Evolutionary conservation across 53 echinoderm and acorn worm species (phyloP), one percentile per base, ranked within the genome.

Genomic region (Echinarachnius parma): DNA sequence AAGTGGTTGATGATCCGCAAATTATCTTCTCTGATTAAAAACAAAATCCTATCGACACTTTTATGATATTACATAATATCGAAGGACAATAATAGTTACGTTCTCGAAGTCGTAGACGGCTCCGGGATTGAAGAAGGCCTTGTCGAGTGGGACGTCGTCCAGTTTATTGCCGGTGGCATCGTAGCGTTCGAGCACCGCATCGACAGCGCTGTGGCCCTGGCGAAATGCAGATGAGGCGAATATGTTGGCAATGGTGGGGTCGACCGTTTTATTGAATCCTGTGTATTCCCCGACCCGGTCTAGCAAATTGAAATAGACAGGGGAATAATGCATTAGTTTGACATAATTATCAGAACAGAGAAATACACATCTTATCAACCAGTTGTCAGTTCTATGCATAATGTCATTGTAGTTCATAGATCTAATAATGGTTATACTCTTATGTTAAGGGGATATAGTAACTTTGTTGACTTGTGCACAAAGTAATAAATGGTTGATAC

Each of bases 181-280:
- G 32, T 56, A 72, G 0, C 93, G 82, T 10, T 59, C 29, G 30
- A 93, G 57, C 0, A 57, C 47, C 9, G 55, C 23, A 31, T 76
- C 79, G 11, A 93, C 80, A 35, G 75, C 56, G 19, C 85, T 85
- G 52, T 93, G 93, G 9, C 93, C 93, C 48, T 84, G 82, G 16
- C 93, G 88, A 52, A 37, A 93, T 4, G 79, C 65, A 4, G 93
- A 82, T 4, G 93, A 65, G 5, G 93, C 82, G 53, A 93, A 93
- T 7, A 70, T 60, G 46, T 93, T 89, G 15, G 76, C 34, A 5
- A 83, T 83, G 26, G 80, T 47, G 15, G 86, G 74, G 22, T 93
- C 83, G 15, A 65, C 25, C 30, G 56, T 32, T 1, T 52, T 32
- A n/a, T 79, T 37, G 60, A 83, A 88, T 3, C 74, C 74, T 16